phyloP scores from a whole-genome alignment of 2,113 vertebrate species.

The Caretta caretta region DNA sequence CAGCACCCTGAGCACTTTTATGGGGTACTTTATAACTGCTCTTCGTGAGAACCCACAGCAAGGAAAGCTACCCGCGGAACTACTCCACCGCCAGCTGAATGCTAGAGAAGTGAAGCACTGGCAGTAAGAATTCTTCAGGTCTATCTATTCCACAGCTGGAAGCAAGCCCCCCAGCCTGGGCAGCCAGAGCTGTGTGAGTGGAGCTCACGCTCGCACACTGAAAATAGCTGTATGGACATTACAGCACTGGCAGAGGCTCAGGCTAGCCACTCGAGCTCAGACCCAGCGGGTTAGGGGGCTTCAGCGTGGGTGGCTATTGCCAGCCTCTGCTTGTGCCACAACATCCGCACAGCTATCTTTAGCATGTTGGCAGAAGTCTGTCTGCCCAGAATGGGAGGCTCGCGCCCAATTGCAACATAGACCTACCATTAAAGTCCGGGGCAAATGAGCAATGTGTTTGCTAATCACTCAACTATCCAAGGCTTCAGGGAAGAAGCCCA shows the following conservation, averaged over 20 bases:
- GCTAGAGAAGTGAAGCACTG: neutral
- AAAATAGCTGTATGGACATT: neutral
- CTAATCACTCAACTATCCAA: neutral
- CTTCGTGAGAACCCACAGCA: neutral
- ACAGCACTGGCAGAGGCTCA: neutral
- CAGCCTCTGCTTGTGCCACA: neutral
- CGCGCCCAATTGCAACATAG: neutral
- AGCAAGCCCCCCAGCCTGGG: neutral
- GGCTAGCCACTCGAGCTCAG: neutral
- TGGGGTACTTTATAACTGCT: neutral
- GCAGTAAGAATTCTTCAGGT: neutral
- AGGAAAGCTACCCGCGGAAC: neutral
- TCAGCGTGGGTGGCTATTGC: too few relatives aligned
- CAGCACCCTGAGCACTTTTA: neutral
- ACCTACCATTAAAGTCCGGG: neutral
- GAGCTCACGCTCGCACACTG: neutral
- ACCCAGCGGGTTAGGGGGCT: neutral
- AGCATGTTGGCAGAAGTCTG: neutral
- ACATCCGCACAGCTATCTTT: neutral
- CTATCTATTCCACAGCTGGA: neutral
- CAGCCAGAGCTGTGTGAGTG: neutral
- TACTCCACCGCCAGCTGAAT: neutral
- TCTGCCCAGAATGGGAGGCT: neutral
- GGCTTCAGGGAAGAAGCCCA: neutral
- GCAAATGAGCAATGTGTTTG: neutral